These are phyloP conservation scores for Endomychus coccineus DNA, from an alignment of 2,888 invertebrate genomes.

Conservation along the genomic window DNA sequence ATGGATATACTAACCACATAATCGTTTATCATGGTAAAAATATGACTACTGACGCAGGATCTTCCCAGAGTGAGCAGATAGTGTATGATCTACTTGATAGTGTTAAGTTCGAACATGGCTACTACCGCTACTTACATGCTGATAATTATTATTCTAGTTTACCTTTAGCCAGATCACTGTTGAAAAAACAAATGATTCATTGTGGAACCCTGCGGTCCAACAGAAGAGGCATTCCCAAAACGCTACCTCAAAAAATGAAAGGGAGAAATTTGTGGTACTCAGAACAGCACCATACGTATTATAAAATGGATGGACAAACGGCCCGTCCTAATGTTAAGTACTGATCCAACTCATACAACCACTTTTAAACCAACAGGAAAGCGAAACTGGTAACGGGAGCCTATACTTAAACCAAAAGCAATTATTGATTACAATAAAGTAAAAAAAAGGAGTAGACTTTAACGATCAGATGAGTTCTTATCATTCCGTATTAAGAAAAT, in stretches of 20 bases:
- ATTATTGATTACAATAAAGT: conserved; percentile 16
- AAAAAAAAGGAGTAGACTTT: conserved; percentile 12
- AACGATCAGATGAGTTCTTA: conserved; percentile 15
- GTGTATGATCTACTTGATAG: too few relatives aligned
- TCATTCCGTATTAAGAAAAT: conserved; percentile 11
- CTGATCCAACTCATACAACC: too few relatives aligned
- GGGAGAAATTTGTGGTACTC: conserved; percentile 6
- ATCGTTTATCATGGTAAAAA: conserved; percentile 14
- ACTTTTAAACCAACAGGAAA: too few relatives aligned
- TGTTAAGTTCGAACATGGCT: too few relatives aligned
- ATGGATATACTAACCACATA: conserved; percentile 11
- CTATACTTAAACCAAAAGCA: too few relatives aligned
- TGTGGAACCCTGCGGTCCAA: conserved; percentile 9
- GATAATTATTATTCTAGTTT: conserved; percentile 11
- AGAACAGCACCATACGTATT: conserved; percentile 6
- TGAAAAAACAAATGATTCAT: conserved; percentile 8
- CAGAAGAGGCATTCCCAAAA: conserved; percentile 8
- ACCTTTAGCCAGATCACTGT: conserved; percentile 6
- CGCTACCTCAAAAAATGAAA: conserved; percentile 6
- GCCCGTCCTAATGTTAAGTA: conserved; percentile 13
- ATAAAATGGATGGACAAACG: conserved; percentile 14
- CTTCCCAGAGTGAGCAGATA: too few relatives aligned
- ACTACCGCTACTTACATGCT: conserved; percentile 5
- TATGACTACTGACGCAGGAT: conserved; percentile 4
- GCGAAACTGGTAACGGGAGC: too few relatives aligned